Percentiles rank a stretch among this genome's conserved stretches.
phyloP scores from a whole-genome alignment of 2,888 invertebrate genomes.

The Phengaris arion region DNA sequence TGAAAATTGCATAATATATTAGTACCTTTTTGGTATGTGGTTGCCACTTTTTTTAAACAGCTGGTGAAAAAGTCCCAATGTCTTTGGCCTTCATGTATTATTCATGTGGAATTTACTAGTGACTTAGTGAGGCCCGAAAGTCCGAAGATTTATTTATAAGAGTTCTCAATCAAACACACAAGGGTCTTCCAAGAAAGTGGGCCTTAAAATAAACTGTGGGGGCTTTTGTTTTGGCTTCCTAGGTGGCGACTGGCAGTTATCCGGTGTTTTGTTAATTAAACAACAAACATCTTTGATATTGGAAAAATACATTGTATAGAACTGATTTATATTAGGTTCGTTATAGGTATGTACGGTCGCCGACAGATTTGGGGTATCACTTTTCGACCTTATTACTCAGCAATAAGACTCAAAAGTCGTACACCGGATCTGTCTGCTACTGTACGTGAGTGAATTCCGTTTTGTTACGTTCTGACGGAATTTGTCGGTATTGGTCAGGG shows the following conservation, averaged over 20 bases:
- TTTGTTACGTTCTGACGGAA: not conserved
- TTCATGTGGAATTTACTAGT: conserved; percentile 34
- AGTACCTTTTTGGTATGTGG: too few species aligned
- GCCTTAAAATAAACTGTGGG: conserved; percentile 56
- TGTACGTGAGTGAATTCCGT: not conserved
- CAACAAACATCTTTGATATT: conserved; percentile 16
- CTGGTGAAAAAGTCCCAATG: too few species aligned
- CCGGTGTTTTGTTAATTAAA: conserved; percentile 26
- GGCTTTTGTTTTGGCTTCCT: conserved; percentile 68
- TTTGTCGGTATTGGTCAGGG: not conserved
- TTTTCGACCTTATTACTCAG: too few species aligned
- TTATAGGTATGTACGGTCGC: not conserved
- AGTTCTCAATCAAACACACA: conserved; percentile 65
- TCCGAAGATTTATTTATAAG: conserved; percentile 57
- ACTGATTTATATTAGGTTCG: not conserved
- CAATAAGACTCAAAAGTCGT: too few species aligned
- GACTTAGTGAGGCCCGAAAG: conserved; percentile 26
- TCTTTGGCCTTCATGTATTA: conserved; percentile 35
- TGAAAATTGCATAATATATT: too few species aligned
- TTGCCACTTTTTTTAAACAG: too few species aligned
- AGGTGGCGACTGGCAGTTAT: conserved; percentile 52
- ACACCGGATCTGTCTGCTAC: not conserved
- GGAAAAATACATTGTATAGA: conserved; percentile 1
- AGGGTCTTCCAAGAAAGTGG: conserved; percentile 60
- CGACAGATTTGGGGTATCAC: too few species aligned